Evolutionary conservation across 2,797 vertebrate species (phyloP).

Genomic region (Falco concolor): DNA sequence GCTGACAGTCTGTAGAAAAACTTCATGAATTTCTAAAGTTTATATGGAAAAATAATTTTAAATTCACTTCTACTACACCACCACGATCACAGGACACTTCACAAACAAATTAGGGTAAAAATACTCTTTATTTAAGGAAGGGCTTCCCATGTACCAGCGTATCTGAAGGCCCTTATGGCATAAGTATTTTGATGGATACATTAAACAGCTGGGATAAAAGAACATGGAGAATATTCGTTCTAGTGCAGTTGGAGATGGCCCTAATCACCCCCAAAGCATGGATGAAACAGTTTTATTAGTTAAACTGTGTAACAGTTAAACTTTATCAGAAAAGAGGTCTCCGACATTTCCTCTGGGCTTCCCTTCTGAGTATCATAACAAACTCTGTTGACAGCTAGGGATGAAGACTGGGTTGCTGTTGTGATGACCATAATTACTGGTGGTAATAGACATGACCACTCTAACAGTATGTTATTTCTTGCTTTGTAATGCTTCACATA

Average conservation of each 20-base stretch:
- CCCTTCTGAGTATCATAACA: background rate
- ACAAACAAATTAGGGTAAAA: background rate
- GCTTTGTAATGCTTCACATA: background rate
- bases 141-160: background rate
- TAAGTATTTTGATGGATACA: background rate
- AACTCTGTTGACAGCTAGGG: background rate
- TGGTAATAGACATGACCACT: background rate
- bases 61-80: background rate
- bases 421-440: background rate
- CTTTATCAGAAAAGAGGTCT: background rate
- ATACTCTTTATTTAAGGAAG: background rate
- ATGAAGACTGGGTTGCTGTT: background rate
- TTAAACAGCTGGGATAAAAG: background rate
- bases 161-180: background rate
- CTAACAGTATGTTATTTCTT: background rate
- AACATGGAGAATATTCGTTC: background rate
- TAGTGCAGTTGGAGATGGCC: background rate
- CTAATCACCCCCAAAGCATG: background rate
- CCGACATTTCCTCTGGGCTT: background rate
- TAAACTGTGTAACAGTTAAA: background rate
- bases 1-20: conserved; percentile 19
- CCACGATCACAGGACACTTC: background rate
- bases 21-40: conserved; percentile 6
- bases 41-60: background rate
- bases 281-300: background rate